Conservation (phyloP, 1,140 invertebrate species). For the Diachasmimorpha longicaudata region DNA sequence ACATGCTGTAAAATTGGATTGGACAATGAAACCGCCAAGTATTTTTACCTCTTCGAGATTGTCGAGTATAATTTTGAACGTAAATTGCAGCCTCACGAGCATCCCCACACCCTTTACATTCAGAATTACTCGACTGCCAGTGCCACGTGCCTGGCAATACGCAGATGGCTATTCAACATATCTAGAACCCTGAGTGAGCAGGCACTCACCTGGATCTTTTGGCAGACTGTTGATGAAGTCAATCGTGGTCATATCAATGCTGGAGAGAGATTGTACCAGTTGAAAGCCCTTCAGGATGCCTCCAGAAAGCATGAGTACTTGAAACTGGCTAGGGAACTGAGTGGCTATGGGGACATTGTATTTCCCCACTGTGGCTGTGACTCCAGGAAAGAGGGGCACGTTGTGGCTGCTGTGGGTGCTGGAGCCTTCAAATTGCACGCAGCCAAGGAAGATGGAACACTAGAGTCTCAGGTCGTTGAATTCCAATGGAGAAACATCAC, state of each 20-base stretch:
- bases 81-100: constrained; percentile 91
- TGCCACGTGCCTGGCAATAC: constrained; percentile 90
- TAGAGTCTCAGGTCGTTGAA: constrained; percentile 86
- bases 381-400: constrained; percentile 90
- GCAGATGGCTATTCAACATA: constrained; percentile 93
- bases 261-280: constrained; percentile 89
- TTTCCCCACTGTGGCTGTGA: constrained; percentile 97
- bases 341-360: constrained; percentile 90
- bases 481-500: constrained; percentile 83
- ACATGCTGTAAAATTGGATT: constrained; percentile 88
- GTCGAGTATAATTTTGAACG: constrained; percentile 97
- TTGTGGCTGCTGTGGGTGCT: constrained; percentile 79
- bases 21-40: constrained; percentile 80
- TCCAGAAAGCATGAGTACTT: constrained; percentile 89
- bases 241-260: constrained; percentile 90
- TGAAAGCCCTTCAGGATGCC: constrained; percentile 93
- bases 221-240: constrained; percentile 92
- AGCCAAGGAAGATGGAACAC: constrained; percentile 84
- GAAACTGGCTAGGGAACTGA: constrained; percentile 81
- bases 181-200: constrained; percentile 69
- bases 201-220: constrained; percentile 73
- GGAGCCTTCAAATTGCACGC: constrained; percentile 84
- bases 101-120: constrained; percentile 97
- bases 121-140: constrained; percentile 99
- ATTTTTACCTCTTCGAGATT: constrained; percentile 98